These are phyloP conservation scores for Hypercompe scribonia DNA, from an alignment of 2,888 invertebrate species.

Conservation along the genomic window DNA sequence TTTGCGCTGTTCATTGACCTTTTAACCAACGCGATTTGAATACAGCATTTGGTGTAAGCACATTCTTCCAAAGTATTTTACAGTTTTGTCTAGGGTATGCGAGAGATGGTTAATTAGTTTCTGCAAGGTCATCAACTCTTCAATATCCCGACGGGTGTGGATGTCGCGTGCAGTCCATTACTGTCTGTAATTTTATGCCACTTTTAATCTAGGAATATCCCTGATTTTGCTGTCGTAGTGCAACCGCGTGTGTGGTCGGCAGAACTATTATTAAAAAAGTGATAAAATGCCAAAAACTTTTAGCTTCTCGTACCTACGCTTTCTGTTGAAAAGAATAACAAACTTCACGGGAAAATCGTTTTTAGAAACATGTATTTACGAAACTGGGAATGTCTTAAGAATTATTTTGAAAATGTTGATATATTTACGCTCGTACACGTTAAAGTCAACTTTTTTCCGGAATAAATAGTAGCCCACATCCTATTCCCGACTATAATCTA, in stretches of 20 bases:
- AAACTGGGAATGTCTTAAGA: background rate
- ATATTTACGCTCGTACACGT: background rate
- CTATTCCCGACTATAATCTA: background rate
- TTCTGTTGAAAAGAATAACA: background rate
- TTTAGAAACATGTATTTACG: background rate
- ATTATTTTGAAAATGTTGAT: background rate
- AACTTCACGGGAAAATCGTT: background rate
- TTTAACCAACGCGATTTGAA: constrained; percentile 75
- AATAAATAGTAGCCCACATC: background rate
- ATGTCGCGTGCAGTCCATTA: constrained; percentile 14
- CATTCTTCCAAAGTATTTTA: constrained; percentile 51
- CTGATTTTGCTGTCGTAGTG: constrained; percentile 22
- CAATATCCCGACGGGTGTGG: constrained; percentile 24
- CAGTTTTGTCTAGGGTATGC: constrained; percentile 10
- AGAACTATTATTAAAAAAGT: constrained; percentile 22
- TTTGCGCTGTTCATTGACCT: constrained; percentile 80
- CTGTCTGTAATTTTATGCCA: constrained; percentile 13
- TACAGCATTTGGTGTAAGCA: constrained; percentile 57
- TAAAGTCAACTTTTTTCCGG: background rate
- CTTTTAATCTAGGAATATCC: constrained; percentile 21
- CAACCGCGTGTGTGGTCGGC: constrained; percentile 13
- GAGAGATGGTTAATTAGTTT: constrained; percentile 23
- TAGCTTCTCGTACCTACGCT: constrained; percentile 23
- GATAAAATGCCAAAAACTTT: constrained; percentile 25
- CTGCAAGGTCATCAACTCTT: constrained; percentile 37